Conservation (phyloP, 2,797 vertebrate species). For the Sebastes diploproa region DNA sequence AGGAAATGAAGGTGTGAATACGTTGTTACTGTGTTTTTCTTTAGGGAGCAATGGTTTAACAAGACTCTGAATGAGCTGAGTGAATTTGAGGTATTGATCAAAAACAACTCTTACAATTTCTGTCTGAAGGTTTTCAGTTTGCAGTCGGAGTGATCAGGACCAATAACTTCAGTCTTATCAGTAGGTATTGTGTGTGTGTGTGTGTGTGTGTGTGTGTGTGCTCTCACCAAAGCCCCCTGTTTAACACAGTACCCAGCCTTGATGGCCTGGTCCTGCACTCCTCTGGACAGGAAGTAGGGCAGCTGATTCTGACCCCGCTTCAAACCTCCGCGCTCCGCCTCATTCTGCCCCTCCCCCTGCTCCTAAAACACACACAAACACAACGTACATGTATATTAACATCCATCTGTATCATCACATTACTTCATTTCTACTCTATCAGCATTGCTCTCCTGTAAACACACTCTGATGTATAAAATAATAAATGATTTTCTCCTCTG, state of each 20-base stretch:
- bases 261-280: slow-evolving; percentile 84
- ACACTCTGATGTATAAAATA: too few species aligned
- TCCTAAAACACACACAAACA: slow-evolving; percentile 40
- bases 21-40: too few species aligned
- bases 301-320: slow-evolving; percentile 87
- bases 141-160: too few species aligned
- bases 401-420: neutral
- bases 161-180: neutral
- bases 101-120: too few species aligned
- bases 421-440: rapidly evolving
- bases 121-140: too few species aligned
- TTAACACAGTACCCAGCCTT: slow-evolving; percentile 96
- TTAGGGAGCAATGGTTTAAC: too few species aligned
- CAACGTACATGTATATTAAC: too few species aligned
- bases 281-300: slow-evolving; percentile 87
- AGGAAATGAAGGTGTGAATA: too few species aligned
- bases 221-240: slow-evolving; percentile 92
- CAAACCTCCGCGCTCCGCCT: slow-evolving; percentile 82
- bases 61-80: too few species aligned
- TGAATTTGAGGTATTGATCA: too few species aligned
- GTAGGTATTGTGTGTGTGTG: neutral
- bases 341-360: slow-evolving; percentile 86
- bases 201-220: neutral
- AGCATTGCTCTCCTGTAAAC: too few species aligned
- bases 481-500: neutral